Conservation (phyloP, 1,140 invertebrate genomes). For the Sminthurinus signatus region DNA sequence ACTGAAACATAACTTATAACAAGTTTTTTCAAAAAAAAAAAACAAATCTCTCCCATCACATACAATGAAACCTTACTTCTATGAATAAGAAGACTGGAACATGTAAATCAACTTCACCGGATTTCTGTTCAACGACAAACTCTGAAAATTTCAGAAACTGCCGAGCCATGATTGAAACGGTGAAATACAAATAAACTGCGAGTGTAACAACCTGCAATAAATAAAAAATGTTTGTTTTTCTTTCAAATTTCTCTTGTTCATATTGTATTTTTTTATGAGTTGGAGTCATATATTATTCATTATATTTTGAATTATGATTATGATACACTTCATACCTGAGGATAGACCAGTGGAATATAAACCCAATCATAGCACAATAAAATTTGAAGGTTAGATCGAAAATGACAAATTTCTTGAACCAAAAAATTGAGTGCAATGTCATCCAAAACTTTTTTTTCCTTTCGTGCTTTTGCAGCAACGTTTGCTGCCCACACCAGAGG, state of each 20-base stretch:
- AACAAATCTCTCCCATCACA: neutral
- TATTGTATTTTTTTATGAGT: too few relatives aligned
- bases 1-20: slow-evolving; percentile 44
- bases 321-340: slow-evolving; percentile 57
- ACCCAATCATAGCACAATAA: slow-evolving; percentile 81
- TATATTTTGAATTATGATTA: neutral
- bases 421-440: slow-evolving; percentile 74
- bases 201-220: slow-evolving; percentile 70
- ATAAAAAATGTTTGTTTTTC: neutral
- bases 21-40: neutral
- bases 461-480: slow-evolving; percentile 71
- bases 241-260: too few relatives aligned
- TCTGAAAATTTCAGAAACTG: slow-evolving; percentile 62
- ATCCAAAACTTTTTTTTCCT: slow-evolving; percentile 82
- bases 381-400: slow-evolving; percentile 72
- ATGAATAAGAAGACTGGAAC: slow-evolving; percentile 80
- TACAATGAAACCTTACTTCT: slow-evolving; percentile 45
- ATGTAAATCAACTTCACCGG: slow-evolving; percentile 62
- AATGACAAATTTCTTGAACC: slow-evolving; percentile 82
- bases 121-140: slow-evolving; percentile 46
- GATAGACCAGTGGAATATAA: slow-evolving; percentile 85
- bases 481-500: slow-evolving; percentile 88
- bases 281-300: too few relatives aligned
- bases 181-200: slow-evolving; percentile 83
- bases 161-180: slow-evolving; percentile 68